Evolutionary conservation across 2,888 invertebrate genomes (phyloP).

Genomic region (Cerastis rubricosa): DNA sequence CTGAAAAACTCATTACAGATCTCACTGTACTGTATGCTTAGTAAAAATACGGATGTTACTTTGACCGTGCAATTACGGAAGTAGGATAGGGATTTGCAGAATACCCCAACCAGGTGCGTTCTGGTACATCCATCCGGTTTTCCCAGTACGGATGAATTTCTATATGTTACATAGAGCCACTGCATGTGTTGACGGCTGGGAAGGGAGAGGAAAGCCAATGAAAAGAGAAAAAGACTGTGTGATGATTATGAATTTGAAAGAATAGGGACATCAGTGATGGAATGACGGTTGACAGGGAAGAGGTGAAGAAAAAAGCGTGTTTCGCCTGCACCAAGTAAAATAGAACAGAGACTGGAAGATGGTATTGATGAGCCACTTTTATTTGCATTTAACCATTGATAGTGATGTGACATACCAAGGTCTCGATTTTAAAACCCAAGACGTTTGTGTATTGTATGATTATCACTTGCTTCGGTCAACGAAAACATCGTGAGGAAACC

Average conservation of each 20-base stretch:
- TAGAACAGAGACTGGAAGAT: background rate
- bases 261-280: background rate
- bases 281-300: background rate
- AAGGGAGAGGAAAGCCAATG: background rate
- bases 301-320: background rate
- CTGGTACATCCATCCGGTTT: conserved; percentile 22
- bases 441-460: too few species aligned
- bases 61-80: conserved; percentile 13
- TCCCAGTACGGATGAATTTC: conserved; percentile 15
- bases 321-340: background rate
- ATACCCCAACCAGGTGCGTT: conserved; percentile 33
- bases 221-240: background rate
- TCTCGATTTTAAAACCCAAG: too few species aligned
- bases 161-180: conserved; percentile 1
- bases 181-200: background rate
- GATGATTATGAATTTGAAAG: background rate
- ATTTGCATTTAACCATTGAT: too few species aligned
- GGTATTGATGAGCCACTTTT: background rate
- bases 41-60: conserved; percentile 15
- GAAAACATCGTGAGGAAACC: too few species aligned
- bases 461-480: too few species aligned
- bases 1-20: conserved; percentile 8
- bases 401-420: too few species aligned
- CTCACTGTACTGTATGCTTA: background rate
- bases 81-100: background rate